Evolutionary conservation across 2,797 vertebrate genomes (phyloP).

Genomic region (Lacerta viridis): DNA sequence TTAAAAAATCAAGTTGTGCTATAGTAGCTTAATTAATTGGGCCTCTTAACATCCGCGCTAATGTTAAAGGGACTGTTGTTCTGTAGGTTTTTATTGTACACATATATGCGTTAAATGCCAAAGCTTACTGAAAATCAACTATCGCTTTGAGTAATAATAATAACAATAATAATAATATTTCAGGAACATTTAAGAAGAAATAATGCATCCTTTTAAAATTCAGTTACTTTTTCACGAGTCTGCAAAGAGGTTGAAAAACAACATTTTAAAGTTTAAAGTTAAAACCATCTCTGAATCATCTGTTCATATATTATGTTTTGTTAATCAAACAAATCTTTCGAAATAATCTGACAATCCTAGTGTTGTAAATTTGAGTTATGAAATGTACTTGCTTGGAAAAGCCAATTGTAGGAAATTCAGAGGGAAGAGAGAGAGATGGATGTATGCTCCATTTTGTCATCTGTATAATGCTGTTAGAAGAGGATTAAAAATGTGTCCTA

Average conservation of each 20-base stretch:
- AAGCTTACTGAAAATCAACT: constrained; percentile 46
- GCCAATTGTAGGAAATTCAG: background rate
- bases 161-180: constrained; percentile 22
- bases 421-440: background rate
- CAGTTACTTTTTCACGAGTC: constrained; percentile 29
- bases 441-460: constrained; percentile 16
- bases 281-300: constrained; percentile 32
- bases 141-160: constrained; percentile 54
- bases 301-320: constrained; percentile 29
- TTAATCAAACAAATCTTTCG: constrained; percentile 32
- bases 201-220: constrained; percentile 20
- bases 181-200: constrained; percentile 50
- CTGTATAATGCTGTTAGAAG: background rate
- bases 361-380: constrained; percentile 15
- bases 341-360: constrained; percentile 11
- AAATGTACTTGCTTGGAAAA: constrained; percentile 4
- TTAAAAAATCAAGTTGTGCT: constrained; percentile 58
- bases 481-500: constrained; percentile 30
- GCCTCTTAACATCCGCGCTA: constrained; percentile 54
- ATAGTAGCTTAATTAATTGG: constrained; percentile 67
- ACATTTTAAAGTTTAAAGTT: constrained; percentile 40
- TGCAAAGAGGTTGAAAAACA: constrained; percentile 46
- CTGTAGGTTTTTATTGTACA: constrained; percentile 30
- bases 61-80: constrained; percentile 52
- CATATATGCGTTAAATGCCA: constrained; percentile 35